Percentiles rank a stretch among this genome's conserved stretches.
Conservation (phyloP, 2,888 invertebrate species). For the Noctua pronuba region DNA sequence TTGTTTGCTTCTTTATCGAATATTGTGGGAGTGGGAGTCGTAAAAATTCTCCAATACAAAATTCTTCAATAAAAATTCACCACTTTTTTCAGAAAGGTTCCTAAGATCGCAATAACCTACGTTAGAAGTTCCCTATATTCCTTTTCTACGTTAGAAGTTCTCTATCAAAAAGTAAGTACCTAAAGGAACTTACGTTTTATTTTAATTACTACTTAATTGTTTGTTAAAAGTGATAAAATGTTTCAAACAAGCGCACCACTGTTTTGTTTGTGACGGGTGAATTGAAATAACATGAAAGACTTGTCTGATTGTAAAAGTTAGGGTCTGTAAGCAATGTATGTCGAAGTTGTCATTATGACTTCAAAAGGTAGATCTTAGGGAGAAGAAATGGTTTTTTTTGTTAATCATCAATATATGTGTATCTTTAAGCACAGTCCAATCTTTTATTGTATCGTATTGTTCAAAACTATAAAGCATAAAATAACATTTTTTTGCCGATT, state of each 20-base stretch:
- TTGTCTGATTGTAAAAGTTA: not conserved
- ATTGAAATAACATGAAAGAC: not conserved
- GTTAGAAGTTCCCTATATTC: not conserved
- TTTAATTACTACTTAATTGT: not conserved
- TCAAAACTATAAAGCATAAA: not conserved
- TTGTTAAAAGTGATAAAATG: not conserved
- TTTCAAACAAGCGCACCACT: not conserved
- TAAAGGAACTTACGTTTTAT: not conserved
- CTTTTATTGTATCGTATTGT: not conserved
- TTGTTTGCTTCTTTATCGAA: not conserved
- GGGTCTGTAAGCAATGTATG: not conserved
- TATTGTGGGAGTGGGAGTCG: too few relatives aligned
- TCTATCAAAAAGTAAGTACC: not conserved
- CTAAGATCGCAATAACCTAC: not conserved
- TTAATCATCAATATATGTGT: too few relatives aligned
- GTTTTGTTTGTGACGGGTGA: not conserved
- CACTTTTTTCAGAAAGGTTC: not conserved
- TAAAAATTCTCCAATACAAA: not conserved
- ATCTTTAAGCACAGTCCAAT: not conserved
- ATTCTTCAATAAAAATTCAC: not conserved
- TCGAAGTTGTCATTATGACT: not conserved
- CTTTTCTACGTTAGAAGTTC: not conserved
- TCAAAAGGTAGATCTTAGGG: not conserved
- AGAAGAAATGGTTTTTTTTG: not conserved
- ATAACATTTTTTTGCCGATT: not conserved